phyloP scores from a whole-genome alignment of 2,888 invertebrate species.

The Hirtodrosophila trivittata region DNA sequence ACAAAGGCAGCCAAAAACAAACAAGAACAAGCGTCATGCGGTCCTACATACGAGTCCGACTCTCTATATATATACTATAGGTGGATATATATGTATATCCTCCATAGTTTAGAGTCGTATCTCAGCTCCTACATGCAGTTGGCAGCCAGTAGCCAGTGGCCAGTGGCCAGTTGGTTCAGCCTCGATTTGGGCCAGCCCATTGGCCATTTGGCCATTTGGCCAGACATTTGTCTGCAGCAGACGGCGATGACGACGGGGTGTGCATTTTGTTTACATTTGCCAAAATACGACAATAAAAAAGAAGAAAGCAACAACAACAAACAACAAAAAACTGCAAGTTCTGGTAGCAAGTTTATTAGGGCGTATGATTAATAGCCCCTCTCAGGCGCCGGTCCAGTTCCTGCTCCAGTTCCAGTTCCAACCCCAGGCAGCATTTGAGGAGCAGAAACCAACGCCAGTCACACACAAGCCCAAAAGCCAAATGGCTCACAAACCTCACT shows the following conservation, averaged over 20 bases:
- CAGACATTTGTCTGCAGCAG: constrained; percentile 74
- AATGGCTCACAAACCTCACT: constrained; percentile 24
- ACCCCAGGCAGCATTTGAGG: constrained; percentile 41
- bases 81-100: constrained; percentile 1
- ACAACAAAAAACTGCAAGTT: constrained; percentile 27
- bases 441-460: constrained; percentile 7
- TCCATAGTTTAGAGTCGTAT: background rate
- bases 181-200: constrained; percentile 56
- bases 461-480: background rate
- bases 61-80: background rate
- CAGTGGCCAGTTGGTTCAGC: background rate
- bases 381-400: constrained; percentile 48
- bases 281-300: constrained; percentile 36
- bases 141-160: constrained; percentile 37
- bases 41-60: constrained; percentile 19
- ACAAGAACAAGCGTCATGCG: constrained; percentile 7
- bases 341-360: constrained; percentile 68
- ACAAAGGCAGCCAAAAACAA: constrained; percentile 35
- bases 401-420: constrained; percentile 17
- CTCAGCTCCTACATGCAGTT: constrained; percentile 53
- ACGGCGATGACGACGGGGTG: constrained; percentile 69
- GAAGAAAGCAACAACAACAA: constrained; percentile 6
- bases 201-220: constrained; percentile 73
- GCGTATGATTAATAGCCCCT: constrained; percentile 73
- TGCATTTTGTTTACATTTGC: constrained; percentile 73